Evolutionary conservation across 2,888 invertebrate species (phyloP), one percentile per base, ranked within the genome.

Genomic region (Diarsia mendica): DNA sequence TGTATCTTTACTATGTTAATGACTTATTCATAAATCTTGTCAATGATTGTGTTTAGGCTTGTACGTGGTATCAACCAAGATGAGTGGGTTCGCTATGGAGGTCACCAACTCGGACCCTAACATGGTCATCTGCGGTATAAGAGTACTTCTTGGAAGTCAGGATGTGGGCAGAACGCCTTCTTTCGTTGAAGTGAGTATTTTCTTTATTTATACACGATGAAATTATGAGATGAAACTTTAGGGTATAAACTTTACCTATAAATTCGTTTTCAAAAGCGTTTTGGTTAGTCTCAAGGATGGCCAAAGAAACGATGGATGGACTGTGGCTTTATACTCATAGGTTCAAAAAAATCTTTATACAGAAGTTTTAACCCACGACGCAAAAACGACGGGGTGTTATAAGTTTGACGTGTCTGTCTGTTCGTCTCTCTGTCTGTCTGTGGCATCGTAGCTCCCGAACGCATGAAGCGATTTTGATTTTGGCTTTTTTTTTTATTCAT

Each of bases 1-100:
- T 51, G 8, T 39, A 3, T 51, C n/a, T n/a, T 51, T 20, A n/a
- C 20, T n/a, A 6, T 49, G 18, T 20, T 49, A 58, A 28, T 58
- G 9, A n/a, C 58, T 28, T 58, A 13, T 63, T 72, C 55, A 13
- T 46, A n/a, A 28, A 18, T 9, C 18, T 18, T 15, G 2, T 1
- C n/a, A 23, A 63, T 74, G 0, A 5, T 49, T 67, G 0, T 76
- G 0, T 3, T 94, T 97, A 89, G 99, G 99, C 44, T 97, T 99
- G 96, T 99, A 99, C 93, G 98, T 99, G 39, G 99, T 99, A 2
- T 99, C 99, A 49, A 99, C 99, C 0, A 99, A 99, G 93, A 97
- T 98, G 66, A 97, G 98, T 87, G 99, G 99, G 15, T 99, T 99
- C 92, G 97, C 97, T 1, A 96, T 99, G 79, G 99, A 99, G 91